A percentile compares a stretch with the other conserved stretches of the same genome.
These are phyloP conservation scores for Polyploca ridens DNA, from an alignment of 2,888 invertebrate genomes.

Conservation along the genomic window DNA sequence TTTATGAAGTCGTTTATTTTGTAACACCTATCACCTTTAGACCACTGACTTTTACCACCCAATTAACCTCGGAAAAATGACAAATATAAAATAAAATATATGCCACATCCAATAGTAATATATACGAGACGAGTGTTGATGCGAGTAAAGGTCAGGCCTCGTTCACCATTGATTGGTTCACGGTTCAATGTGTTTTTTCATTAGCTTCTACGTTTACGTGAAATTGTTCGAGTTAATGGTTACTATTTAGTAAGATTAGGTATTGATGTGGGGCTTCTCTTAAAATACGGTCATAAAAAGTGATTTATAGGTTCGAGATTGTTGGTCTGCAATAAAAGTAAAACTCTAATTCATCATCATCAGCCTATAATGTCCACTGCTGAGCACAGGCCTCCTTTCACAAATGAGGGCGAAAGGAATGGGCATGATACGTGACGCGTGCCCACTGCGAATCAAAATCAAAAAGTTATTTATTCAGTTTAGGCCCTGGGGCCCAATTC, in stretches of 20 bases:
- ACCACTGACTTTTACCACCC: neutral
- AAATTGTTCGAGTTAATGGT: neutral
- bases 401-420: too few species aligned
- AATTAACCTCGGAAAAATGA: neutral
- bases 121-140: neutral
- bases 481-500: too few species aligned
- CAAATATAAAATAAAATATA: neutral
- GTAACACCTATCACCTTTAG: neutral
- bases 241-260: neutral
- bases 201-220: neutral
- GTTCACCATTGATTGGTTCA: neutral
- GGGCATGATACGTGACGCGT: too few species aligned
- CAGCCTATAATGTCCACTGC: too few species aligned
- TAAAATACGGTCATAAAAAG: neutral
- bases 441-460: too few species aligned
- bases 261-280: neutral
- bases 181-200: conserved; percentile 7
- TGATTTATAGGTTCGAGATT: neutral
- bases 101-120: neutral
- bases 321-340: neutral
- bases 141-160: neutral
- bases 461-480: too few species aligned
- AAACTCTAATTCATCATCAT: too few species aligned
- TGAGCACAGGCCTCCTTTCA: too few species aligned
- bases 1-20: too few species aligned